Percentiles rank a stretch among this genome's conserved stretches.
Conservation (phyloP, 2,797 vertebrate species). For the Nannoperca australis region DNA sequence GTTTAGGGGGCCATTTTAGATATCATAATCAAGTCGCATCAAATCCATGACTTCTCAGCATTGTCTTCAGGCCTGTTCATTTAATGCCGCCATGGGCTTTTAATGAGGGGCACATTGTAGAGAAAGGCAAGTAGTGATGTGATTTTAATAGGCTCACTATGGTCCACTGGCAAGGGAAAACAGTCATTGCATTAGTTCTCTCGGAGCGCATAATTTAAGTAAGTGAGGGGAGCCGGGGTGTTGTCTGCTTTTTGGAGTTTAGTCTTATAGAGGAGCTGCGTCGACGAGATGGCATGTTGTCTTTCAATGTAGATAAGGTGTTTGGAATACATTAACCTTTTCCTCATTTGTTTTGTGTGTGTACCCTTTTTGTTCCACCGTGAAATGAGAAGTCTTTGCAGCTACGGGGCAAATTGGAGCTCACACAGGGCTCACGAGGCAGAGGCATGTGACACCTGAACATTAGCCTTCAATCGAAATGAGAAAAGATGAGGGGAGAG, state of each 20-base stretch:
- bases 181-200: conserved; percentile 67
- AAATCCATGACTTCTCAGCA: conserved; percentile 52
- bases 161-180: conserved; percentile 72
- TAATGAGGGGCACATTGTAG: conserved; percentile 70
- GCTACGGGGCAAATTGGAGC: conserved; percentile 59
- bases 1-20: conserved; percentile 60
- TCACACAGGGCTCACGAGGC: conserved; percentile 59
- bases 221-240: conserved; percentile 46
- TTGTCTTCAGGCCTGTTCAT: conserved; percentile 71
- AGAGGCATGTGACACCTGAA: conserved; percentile 59
- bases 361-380: conserved; percentile 64
- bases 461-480: conserved; percentile 74
- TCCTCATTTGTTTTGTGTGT: conserved; percentile 74
- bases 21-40: conserved; percentile 69
- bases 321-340: conserved; percentile 83
- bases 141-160: conserved; percentile 79
- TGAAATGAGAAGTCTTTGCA: conserved; percentile 62
- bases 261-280: conserved; percentile 27
- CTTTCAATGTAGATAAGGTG: conserved; percentile 73
- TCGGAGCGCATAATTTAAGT: conserved; percentile 65
- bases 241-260: conserved; percentile 56
- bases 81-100: conserved; percentile 68
- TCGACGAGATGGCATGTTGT: conserved; percentile 46
- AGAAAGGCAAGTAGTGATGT: conserved; percentile 61
- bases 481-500: conserved; percentile 65